These are phyloP conservation scores for Adelosebastes latens DNA, from an alignment of 2,797 vertebrate genomes.

Conservation along the genomic window DNA sequence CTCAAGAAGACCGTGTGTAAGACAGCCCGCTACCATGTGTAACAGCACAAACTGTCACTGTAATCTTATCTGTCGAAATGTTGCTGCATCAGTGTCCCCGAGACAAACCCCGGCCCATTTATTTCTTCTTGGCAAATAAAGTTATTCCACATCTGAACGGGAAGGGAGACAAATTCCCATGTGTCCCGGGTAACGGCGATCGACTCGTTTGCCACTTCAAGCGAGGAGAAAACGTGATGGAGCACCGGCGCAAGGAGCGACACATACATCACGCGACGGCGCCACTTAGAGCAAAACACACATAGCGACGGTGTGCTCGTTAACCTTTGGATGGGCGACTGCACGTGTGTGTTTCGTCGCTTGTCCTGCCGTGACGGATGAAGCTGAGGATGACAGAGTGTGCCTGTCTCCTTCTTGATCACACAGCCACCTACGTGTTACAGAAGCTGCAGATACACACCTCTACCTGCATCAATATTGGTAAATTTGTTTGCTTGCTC, in stretches of 20 bases:
- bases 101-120: slow-evolving; percentile 30
- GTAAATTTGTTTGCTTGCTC: not conserved
- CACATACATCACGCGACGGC: slow-evolving; percentile 47
- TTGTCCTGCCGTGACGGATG: slow-evolving; percentile 48
- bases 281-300: slow-evolving; percentile 53
- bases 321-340: slow-evolving; percentile 59
- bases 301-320: slow-evolving; percentile 26
- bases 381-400: slow-evolving; percentile 56
- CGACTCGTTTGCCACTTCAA: slow-evolving; percentile 23
- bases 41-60: slow-evolving; percentile 38
- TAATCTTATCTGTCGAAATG: slow-evolving; percentile 41
- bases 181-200: slow-evolving; percentile 10
- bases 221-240: slow-evolving; percentile 2
- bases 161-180: slow-evolving; percentile 34
- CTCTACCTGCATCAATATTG: not conserved
- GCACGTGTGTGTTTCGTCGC: slow-evolving; percentile 13
- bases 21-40: slow-evolving; percentile 19
- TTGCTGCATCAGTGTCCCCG: slow-evolving; percentile 34
- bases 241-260: not conserved
- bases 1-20: not conserved
- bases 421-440: not conserved
- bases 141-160: slow-evolving; percentile 35
- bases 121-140: slow-evolving; percentile 50
- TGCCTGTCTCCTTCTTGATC: slow-evolving; percentile 11
- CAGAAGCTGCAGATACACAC: not conserved